phyloP scores from a whole-genome alignment of 2,797 vertebrate genomes.

The Eidolon dupreanum region DNA sequence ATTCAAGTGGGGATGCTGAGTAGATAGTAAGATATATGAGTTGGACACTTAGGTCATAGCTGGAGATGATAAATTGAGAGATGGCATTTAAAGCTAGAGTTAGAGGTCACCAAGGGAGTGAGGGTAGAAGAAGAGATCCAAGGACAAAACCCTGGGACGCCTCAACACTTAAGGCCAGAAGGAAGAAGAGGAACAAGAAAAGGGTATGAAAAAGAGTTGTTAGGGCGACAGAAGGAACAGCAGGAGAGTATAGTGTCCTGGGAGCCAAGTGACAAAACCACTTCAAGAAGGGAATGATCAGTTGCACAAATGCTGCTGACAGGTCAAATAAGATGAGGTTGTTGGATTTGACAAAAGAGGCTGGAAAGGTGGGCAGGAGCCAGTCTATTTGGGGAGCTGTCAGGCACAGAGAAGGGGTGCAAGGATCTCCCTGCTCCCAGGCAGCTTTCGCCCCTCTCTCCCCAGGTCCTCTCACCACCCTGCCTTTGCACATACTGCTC shows the following conservation, averaged over 20 bases:
- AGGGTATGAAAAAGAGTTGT: background rate
- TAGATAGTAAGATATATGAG: background rate
- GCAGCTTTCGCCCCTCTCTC: background rate
- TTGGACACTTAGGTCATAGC: background rate
- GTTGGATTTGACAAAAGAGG: background rate
- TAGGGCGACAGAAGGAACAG: background rate
- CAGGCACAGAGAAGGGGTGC: background rate
- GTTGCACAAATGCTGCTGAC: background rate
- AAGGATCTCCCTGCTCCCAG: background rate
- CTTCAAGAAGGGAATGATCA: background rate
- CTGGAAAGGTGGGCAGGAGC: background rate
- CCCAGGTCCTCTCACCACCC: background rate
- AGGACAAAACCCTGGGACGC: background rate
- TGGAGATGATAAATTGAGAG: background rate
- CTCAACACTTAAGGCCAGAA: background rate
- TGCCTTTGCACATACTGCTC: background rate
- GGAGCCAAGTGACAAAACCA: background rate
- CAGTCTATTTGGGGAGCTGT: background rate
- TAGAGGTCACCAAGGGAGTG: background rate
- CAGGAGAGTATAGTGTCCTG: background rate
- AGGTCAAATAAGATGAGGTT: background rate
- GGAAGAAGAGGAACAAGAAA: background rate
- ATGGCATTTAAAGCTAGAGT: background rate
- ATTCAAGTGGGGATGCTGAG: background rate
- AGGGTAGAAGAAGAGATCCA: background rate